Conservation (phyloP, 2,888 invertebrate genomes). For the Drosophila seclusa region DNA sequence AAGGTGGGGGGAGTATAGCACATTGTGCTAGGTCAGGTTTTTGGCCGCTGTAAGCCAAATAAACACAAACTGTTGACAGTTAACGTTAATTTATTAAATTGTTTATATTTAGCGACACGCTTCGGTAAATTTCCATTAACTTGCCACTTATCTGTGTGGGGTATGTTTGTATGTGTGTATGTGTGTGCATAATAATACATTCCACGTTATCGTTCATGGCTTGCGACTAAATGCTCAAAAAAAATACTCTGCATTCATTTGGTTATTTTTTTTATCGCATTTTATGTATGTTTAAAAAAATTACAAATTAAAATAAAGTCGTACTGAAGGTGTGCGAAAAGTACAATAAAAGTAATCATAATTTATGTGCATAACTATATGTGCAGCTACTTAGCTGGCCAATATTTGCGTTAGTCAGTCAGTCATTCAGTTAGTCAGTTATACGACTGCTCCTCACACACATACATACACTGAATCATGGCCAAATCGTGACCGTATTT, state of each 20-base stretch:
- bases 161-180: background rate
- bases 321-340: constrained; percentile 8
- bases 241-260: constrained; percentile 22
- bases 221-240: constrained; percentile 38
- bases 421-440: constrained; percentile 8
- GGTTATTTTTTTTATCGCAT: constrained; percentile 5
- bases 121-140: constrained; percentile 70
- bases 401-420: constrained; percentile 7
- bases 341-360: constrained; percentile 23
- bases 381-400: constrained; percentile 21
- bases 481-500: constrained; percentile 65
- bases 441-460: constrained; percentile 13
- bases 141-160: constrained; percentile 10
- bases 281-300: background rate
- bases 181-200: background rate
- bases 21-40: constrained; percentile 68
- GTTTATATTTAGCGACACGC: constrained; percentile 49
- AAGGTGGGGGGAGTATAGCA: constrained; percentile 9
- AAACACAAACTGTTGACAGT: constrained; percentile 44
- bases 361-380: background rate
- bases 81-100: constrained; percentile 55
- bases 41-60: constrained; percentile 66
- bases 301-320: background rate
- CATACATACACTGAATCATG: constrained; percentile 54
- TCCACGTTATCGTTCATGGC: constrained; percentile 60